Evolutionary conservation across 2,888 invertebrate genomes (phyloP).

Genomic region (Hirudinaria manillensis): DNA sequence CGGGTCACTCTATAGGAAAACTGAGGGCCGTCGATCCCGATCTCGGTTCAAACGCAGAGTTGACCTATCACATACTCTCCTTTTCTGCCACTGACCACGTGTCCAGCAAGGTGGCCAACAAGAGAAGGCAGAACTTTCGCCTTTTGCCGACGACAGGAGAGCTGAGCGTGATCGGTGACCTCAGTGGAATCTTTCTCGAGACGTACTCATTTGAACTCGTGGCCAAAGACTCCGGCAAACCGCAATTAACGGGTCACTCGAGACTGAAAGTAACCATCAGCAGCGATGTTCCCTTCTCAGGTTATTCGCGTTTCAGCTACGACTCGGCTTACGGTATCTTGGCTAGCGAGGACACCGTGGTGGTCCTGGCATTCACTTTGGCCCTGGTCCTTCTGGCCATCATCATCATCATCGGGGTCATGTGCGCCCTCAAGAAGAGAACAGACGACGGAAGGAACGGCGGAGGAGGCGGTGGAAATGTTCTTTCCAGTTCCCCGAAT

Average conservation of each 20-base stretch:
- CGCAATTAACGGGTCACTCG: conserved; percentile 28
- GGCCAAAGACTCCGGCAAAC: conserved; percentile 36
- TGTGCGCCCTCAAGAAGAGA: conserved; percentile 35
- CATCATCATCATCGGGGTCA: conserved; percentile 38
- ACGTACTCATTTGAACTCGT: conserved; percentile 29
- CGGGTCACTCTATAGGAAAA: conserved; percentile 27
- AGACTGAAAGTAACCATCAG: conserved; percentile 32
- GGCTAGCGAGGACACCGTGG: conserved; percentile 34
- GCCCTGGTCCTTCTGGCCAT: conserved; percentile 38
- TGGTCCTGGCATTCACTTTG: conserved; percentile 35
- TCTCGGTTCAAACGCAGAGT: conserved; percentile 76
- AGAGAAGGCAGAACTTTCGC: conserved; percentile 13
- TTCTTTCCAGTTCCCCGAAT: background rate
- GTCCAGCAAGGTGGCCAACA: background rate
- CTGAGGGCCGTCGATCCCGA: conserved; percentile 81
- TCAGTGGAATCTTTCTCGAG: conserved; percentile 21
- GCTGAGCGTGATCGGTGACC: conserved; percentile 25
- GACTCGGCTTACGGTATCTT: conserved; percentile 23
- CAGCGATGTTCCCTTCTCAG: conserved; percentile 23
- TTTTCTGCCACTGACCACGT: background rate
- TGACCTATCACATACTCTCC: conserved; percentile 70
- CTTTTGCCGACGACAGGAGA: conserved; percentile 19
- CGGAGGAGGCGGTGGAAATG: conserved; percentile 2
- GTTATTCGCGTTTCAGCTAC: background rate
- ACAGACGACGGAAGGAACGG: conserved; percentile 16